A percentile compares a stretch with the other conserved stretches of the same genome.
Conservation (phyloP, 2,113 vertebrate species). For the Hoplias malabaricus region DNA sequence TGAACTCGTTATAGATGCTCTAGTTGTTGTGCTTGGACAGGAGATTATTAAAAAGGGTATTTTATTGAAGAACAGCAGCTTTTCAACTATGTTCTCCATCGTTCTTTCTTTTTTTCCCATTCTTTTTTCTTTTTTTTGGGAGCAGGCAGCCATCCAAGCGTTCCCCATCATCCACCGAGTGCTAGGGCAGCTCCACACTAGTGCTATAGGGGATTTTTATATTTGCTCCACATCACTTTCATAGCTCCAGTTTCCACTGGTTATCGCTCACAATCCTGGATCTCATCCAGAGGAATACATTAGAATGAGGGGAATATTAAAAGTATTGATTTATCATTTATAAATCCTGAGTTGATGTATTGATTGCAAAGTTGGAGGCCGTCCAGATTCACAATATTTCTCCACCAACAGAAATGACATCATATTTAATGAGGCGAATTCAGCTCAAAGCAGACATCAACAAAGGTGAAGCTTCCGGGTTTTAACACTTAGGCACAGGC, state of each 20-base stretch:
- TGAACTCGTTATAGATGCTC: conserved; percentile 66
- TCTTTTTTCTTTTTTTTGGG: background rate
- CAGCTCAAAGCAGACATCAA: conserved; percentile 2
- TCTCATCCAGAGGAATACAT: conserved; percentile 71
- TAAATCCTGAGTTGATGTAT: conserved; percentile 79
- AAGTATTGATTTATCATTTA: conserved; percentile 90
- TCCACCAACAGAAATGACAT: conserved; percentile 65
- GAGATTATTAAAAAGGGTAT: conserved; percentile 67
- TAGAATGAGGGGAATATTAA: conserved; percentile 81
- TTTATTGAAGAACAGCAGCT: conserved; percentile 61
- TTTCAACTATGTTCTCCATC: conserved; percentile 35
- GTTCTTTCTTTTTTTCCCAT: background rate
- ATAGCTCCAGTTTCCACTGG: background rate
- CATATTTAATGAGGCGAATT: conserved; percentile 68
- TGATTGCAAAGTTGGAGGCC: conserved; percentile 77
- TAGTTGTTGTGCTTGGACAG: conserved; percentile 61
- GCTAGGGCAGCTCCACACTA: too few species aligned
- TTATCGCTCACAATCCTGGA: conserved; percentile 64
- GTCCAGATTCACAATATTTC: conserved; percentile 71
- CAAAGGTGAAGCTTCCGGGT: background rate
- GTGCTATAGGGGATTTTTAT: background rate
- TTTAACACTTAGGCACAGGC: too few species aligned
- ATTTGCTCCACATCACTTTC: conserved; percentile 1
- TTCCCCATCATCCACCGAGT: background rate
- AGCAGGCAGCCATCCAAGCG: background rate